A percentile compares a stretch with the other conserved stretches of the same genome.
Evolutionary conservation across 2,113 vertebrate species (phyloP).

Genomic region (Pyrgilauda ruficollis): DNA sequence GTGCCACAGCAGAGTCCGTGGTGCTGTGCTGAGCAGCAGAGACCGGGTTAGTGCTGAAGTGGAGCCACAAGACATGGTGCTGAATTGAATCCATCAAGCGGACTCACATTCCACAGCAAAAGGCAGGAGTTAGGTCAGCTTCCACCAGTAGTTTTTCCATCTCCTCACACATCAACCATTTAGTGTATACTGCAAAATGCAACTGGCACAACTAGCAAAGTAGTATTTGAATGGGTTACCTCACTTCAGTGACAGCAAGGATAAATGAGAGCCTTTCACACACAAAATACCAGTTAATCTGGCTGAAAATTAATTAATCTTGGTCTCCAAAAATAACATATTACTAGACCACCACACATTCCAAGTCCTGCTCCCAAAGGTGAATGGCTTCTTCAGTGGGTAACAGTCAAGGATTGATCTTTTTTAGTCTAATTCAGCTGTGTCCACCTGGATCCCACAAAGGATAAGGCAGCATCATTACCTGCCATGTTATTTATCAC

Average conservation of each 20-base stretch:
- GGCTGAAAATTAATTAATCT: neutral
- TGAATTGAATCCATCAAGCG: neutral
- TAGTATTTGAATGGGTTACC: neutral
- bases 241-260: neutral
- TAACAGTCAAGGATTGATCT: neutral
- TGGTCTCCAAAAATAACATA: neutral
- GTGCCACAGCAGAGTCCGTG: fast-evolving
- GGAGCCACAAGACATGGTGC: neutral
- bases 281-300: neutral
- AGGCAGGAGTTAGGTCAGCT: neutral
- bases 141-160: neutral
- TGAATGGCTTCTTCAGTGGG: neutral
- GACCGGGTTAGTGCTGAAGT: neutral
- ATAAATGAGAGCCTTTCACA: neutral
- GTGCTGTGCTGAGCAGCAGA: neutral
- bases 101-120: neutral
- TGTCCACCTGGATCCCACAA: neutral
- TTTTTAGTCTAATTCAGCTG: neutral
- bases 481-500: neutral
- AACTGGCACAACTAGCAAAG: neutral
- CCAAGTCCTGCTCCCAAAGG: neutral
- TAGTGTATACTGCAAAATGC: neutral
- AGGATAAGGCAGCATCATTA: neutral
- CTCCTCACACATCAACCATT: neutral
- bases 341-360: neutral